Conservation (phyloP, 1,140 invertebrate genomes). For the Zaprionus kolodkinae region DNA sequence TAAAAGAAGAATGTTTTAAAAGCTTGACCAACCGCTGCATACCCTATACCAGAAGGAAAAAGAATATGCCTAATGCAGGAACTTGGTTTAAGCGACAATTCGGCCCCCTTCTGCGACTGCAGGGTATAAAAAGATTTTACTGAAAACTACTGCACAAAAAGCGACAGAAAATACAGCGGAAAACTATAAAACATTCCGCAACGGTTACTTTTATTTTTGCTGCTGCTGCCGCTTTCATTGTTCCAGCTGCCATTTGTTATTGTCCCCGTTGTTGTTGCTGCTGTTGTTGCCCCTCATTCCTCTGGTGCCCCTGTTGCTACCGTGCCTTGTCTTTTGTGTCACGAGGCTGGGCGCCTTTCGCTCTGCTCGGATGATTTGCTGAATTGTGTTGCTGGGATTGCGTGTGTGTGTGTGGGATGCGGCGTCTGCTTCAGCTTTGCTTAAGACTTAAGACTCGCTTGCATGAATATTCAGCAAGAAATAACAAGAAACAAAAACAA, state of each 20-base stretch:
- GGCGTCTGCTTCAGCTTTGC: conserved; percentile 58
- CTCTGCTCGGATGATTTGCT: conserved; percentile 52
- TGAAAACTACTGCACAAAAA: conserved; percentile 58
- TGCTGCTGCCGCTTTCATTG: conserved; percentile 26
- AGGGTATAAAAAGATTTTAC: conserved; percentile 44
- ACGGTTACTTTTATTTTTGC: conserved; percentile 54
- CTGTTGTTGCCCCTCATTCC: conserved; percentile 51
- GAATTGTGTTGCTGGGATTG: conserved; percentile 42
- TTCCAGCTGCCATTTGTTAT: conserved; percentile 53
- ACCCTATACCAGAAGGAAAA: background rate
- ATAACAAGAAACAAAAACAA: conserved; percentile 39
- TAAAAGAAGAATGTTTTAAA: background rate
- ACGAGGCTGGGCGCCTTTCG: conserved; percentile 48
- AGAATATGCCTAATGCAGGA: background rate
- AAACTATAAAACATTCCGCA: conserved; percentile 78
- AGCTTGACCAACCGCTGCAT: background rate
- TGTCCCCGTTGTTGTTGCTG: conserved; percentile 54
- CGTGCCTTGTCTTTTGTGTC: conserved; percentile 50
- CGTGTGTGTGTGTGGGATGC: conserved; percentile 15
- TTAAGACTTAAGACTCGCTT: conserved; percentile 53
- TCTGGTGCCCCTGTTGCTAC: conserved; percentile 51
- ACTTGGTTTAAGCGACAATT: background rate
- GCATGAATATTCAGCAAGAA: conserved; percentile 45
- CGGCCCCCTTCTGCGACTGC: background rate
- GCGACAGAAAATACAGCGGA: conserved; percentile 53